Conservation (phyloP, 2,888 invertebrate genomes). For the Crossocerus cetratus region DNA sequence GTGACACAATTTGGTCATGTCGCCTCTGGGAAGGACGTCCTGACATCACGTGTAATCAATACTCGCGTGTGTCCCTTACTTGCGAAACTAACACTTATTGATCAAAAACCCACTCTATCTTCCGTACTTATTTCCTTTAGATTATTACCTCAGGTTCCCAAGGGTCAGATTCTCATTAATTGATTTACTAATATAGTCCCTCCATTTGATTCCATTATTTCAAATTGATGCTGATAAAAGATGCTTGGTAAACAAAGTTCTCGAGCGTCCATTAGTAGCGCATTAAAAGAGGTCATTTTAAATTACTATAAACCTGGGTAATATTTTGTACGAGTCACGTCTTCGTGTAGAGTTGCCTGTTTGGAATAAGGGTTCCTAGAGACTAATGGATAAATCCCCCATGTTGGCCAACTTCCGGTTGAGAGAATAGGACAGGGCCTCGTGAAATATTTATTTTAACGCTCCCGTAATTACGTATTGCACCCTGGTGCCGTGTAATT, state of each 20-base stretch:
- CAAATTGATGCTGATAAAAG: too few species aligned
- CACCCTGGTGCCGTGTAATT: conserved; percentile 40
- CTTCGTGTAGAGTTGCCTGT: neutral
- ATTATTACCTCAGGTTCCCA: conserved; percentile 47
- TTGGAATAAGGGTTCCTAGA: neutral
- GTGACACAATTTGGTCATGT: conserved; percentile 22
- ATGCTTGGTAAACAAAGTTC: too few species aligned
- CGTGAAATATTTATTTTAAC: conserved; percentile 60
- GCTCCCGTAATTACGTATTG: conserved; percentile 53
- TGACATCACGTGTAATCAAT: conserved; percentile 39
- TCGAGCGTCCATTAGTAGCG: too few species aligned
- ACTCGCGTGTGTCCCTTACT: conserved; percentile 37
- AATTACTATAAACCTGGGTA: too few species aligned
- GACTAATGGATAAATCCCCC: conserved; percentile 12
- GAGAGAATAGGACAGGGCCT: conserved; percentile 2
- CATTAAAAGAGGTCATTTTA: too few species aligned
- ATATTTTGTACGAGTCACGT: neutral
- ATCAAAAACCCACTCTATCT: conserved; percentile 30
- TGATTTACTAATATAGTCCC: conserved; percentile 43
- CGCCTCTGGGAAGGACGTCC: conserved; percentile 37
- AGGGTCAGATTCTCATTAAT: conserved; percentile 40
- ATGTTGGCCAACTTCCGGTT: neutral
- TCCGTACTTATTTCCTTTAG: conserved; percentile 30
- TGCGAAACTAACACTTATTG: conserved; percentile 46
- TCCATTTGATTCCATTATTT: too few species aligned